A percentile compares a stretch with the other conserved stretches of the same genome.
These are phyloP conservation scores for Cepphus grylle DNA, from an alignment of 2,113 vertebrate genomes.

Conservation along the genomic window DNA sequence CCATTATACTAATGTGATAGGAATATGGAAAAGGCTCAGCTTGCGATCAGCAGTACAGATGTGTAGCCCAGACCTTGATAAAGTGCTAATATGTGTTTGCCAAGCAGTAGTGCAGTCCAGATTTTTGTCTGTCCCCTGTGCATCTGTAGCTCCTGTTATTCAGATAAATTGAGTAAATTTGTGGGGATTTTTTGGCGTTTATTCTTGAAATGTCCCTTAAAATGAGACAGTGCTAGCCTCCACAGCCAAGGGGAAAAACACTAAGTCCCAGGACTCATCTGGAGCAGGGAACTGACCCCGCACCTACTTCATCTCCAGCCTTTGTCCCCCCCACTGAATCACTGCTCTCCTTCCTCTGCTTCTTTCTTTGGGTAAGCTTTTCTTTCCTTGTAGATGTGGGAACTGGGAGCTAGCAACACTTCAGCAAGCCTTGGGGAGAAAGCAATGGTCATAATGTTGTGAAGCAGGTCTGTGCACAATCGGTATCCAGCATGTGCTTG, in stretches of 20 bases:
- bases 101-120: neutral
- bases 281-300: neutral
- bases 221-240: neutral
- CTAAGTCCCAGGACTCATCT: neutral
- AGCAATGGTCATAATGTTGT: neutral
- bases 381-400: neutral
- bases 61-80: neutral
- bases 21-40: neutral
- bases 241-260: neutral
- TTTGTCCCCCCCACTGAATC: neutral
- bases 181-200: fast-evolving
- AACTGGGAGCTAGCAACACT: neutral
- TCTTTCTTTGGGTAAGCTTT: neutral
- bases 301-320: neutral
- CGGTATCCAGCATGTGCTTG: fast-evolving
- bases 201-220: neutral
- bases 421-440: neutral
- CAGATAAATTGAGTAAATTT: neutral
- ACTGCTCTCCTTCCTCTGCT: neutral
- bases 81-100: neutral
- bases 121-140: neutral
- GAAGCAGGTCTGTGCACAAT: neutral
- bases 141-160: neutral
- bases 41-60: neutral
- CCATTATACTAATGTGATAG: neutral